phyloP scores from a whole-genome alignment of 1,140 invertebrate species.

The Steinernema khuongi region DNA sequence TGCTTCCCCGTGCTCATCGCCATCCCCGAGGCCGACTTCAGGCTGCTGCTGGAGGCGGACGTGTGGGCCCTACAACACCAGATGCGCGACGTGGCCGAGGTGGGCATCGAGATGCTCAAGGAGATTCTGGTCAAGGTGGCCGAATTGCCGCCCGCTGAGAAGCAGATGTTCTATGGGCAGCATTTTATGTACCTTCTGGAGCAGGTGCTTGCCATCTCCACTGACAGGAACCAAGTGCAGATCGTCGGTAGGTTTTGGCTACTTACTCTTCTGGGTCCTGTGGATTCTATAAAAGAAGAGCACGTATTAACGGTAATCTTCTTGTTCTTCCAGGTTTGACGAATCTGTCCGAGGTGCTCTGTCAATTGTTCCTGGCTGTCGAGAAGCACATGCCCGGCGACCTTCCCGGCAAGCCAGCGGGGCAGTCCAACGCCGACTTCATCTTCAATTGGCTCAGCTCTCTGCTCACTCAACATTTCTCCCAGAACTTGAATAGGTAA shows the following conservation, averaged over 20 bases:
- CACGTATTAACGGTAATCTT: too few species aligned
- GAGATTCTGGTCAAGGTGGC: slow-evolving; percentile 35
- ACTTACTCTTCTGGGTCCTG: too few species aligned
- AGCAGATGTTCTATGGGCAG: slow-evolving; percentile 91
- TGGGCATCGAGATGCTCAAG: slow-evolving; percentile 64
- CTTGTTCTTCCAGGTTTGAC: slow-evolving; percentile 72
- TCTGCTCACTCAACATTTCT: slow-evolving; percentile 65
- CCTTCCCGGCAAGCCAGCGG: slow-evolving; percentile 37
- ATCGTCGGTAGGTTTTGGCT: slow-evolving; percentile 71
- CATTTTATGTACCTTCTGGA: slow-evolving; percentile 96
- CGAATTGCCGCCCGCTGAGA: neutral
- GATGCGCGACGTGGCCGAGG: slow-evolving; percentile 98
- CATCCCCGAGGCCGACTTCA: slow-evolving; percentile 92
- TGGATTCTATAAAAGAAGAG: too few species aligned
- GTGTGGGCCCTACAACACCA: slow-evolving; percentile 99
- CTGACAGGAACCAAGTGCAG: slow-evolving; percentile 82
- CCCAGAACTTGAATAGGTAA: slow-evolving; percentile 79
- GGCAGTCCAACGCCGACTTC: slow-evolving; percentile 46
- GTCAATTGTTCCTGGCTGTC: slow-evolving; percentile 48
- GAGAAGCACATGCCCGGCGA: slow-evolving; percentile 45
- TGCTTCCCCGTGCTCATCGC: slow-evolving; percentile 68
- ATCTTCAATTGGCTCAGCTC: slow-evolving; percentile 43
- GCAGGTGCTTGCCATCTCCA: slow-evolving; percentile 93
- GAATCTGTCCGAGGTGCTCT: slow-evolving; percentile 91
- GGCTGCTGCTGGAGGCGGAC: slow-evolving; percentile 93